Percentiles rank a stretch among this genome's conserved stretches.
Evolutionary conservation across 2,888 invertebrate genomes (phyloP).

Genomic region (Augiades crinisus): DNA sequence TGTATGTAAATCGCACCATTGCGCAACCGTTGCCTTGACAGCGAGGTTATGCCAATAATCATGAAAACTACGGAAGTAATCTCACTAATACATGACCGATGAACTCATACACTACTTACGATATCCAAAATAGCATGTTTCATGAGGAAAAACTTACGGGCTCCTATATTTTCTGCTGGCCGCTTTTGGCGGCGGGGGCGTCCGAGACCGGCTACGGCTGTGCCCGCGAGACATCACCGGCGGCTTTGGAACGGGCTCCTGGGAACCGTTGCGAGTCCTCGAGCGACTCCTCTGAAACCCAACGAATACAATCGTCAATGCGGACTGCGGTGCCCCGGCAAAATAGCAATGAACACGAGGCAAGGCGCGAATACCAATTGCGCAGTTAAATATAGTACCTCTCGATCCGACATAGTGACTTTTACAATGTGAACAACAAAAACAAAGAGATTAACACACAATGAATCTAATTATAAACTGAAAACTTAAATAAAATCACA

Average conservation of each 20-base stretch:
- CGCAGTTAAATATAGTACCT: slow-evolving; percentile 67
- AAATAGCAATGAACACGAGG: slow-evolving; percentile 52
- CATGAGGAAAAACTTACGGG: slow-evolving; percentile 61
- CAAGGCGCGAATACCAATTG: slow-evolving; percentile 41
- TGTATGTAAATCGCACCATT: slow-evolving; percentile 36
- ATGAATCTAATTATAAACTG: slow-evolving; percentile 57
- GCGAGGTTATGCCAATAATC: slow-evolving; percentile 58
- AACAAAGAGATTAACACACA: slow-evolving; percentile 50
- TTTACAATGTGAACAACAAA: slow-evolving; percentile 45
- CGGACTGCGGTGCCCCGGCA: slow-evolving; percentile 26
- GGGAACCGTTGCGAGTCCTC: slow-evolving; percentile 74
- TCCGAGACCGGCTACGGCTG: slow-evolving; percentile 76
- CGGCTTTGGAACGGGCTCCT: slow-evolving; percentile 66
- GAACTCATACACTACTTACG: background rate
- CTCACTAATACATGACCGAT: slow-evolving; percentile 15
- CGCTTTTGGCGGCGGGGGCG: slow-evolving; percentile 76
- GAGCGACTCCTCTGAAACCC: slow-evolving; percentile 75
- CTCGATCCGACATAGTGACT: slow-evolving; percentile 72
- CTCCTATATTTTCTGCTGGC: slow-evolving; percentile 72
- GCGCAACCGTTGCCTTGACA: slow-evolving; percentile 63
- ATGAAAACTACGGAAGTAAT: slow-evolving; percentile 21
- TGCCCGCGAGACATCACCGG: slow-evolving; percentile 69
- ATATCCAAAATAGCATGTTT: background rate
- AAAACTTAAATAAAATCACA: slow-evolving; percentile 48
- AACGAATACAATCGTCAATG: slow-evolving; percentile 35